Evolutionary conservation across 1,140 invertebrate genomes (phyloP).

Genomic region (Heliconius melpomene): DNA sequence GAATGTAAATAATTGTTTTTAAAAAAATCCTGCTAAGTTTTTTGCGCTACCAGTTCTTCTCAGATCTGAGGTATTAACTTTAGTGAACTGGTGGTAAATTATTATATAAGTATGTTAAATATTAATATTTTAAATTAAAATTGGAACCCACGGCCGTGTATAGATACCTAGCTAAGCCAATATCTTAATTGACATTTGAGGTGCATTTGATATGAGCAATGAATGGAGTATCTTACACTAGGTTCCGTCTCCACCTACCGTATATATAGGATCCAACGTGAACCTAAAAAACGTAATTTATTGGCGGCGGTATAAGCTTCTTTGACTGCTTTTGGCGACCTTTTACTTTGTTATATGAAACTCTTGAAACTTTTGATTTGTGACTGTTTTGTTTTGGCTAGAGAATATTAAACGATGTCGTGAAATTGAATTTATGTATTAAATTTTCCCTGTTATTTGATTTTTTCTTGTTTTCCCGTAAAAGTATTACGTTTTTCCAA

Average conservation of each 20-base stretch:
- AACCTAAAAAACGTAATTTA: not conserved
- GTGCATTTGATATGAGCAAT: no score
- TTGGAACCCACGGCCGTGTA: no score
- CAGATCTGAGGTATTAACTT: no score
- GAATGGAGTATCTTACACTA: not conserved
- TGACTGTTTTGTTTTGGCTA: constrained; percentile 1
- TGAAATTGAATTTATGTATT: not conserved
- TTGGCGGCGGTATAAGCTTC: not conserved
- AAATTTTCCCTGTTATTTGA: not conserved
- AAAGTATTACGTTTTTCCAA: not conserved
- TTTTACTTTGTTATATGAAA: not conserved
- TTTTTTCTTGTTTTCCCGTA: not conserved
- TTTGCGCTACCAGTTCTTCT: no score
- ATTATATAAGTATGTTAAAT: no score
- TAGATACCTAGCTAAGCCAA: no score
- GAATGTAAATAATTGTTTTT: no score
- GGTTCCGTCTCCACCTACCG: no score
- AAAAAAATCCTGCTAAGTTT: no score
- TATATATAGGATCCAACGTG: not conserved
- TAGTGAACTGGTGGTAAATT: no score
- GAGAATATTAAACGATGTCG: not conserved
- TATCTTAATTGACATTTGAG: no score
- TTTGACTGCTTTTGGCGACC: not conserved
- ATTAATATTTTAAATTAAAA: no score
- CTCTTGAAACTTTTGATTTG: not conserved